Conservation (phyloP, 1,140 invertebrate species). For the Drosophila kikkawai region DNA sequence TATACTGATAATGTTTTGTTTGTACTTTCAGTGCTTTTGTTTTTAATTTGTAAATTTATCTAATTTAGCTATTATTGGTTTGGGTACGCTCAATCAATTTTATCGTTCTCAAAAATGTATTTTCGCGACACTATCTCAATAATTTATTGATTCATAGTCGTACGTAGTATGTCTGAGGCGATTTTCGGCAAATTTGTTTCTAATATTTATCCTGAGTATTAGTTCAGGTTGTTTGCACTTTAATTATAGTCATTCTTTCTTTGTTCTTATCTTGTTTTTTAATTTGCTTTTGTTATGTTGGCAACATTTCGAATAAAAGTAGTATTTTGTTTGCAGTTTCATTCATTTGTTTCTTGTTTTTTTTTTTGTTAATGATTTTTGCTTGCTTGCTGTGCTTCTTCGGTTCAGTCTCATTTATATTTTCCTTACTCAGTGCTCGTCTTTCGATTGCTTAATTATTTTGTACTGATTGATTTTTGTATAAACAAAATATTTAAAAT, state of each 20-base stretch:
- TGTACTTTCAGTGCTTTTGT: conserved; percentile 33
- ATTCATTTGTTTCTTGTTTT: conserved; percentile 26
- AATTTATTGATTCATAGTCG: conserved; percentile 34
- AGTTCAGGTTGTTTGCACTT: conserved; percentile 44
- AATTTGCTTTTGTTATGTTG: conserved; percentile 11
- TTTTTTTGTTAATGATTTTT: conserved; percentile 24
- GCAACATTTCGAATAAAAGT: conserved; percentile 24
- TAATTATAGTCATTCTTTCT: conserved; percentile 1
- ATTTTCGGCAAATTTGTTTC: conserved; percentile 28
- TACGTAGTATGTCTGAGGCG: conserved; percentile 35
- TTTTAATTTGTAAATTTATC: conserved; percentile 49
- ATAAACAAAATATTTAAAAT: conserved; percentile 76
- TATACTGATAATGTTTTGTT: conserved; percentile 30
- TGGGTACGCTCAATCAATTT: conserved; percentile 19
- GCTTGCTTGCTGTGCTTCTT: conserved; percentile 16
- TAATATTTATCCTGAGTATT: conserved; percentile 19
- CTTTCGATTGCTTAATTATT: conserved; percentile 56
- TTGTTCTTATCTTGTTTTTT: conserved; percentile 24
- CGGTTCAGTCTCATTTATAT: conserved; percentile 31
- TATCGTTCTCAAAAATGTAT: conserved; percentile 27
- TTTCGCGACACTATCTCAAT: conserved; percentile 39
- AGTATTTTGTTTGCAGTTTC: conserved; percentile 27
- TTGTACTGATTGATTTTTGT: conserved; percentile 55
- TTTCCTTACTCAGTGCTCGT: conserved; percentile 27
- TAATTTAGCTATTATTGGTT: conserved; percentile 26